Evolutionary conservation across 2,888 invertebrate genomes (phyloP).

Genomic region (Merodon equestris): DNA sequence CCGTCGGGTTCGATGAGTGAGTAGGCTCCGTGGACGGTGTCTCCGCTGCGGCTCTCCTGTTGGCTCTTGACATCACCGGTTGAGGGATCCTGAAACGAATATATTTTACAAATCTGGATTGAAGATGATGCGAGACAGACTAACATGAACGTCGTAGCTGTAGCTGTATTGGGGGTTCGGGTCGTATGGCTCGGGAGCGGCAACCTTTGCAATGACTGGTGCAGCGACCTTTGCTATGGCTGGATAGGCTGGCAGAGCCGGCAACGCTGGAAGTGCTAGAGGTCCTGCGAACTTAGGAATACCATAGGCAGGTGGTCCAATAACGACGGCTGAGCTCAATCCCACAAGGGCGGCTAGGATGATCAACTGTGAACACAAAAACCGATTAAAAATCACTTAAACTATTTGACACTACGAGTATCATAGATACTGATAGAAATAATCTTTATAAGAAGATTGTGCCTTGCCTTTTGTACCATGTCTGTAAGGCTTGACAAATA

Average conservation of each 20-base stretch:
- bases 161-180: slow-evolving; percentile 81
- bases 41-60: slow-evolving; percentile 80
- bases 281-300: slow-evolving; percentile 59
- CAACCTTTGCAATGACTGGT: slow-evolving; percentile 73
- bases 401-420: too few species aligned
- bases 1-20: slow-evolving; percentile 81
- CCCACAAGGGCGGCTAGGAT: slow-evolving; percentile 75
- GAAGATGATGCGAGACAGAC: slow-evolving; percentile 51
- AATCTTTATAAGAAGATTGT: slow-evolving; percentile 10
- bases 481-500: slow-evolving; percentile 76
- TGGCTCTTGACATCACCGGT: slow-evolving; percentile 82
- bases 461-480: slow-evolving; percentile 77
- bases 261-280: slow-evolving; percentile 70
- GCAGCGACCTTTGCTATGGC: slow-evolving; percentile 71
- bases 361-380: slow-evolving; percentile 70
- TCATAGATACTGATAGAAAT: not conserved
- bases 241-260: slow-evolving; percentile 69
- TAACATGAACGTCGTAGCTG: slow-evolving; percentile 81
- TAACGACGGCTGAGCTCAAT: slow-evolving; percentile 74
- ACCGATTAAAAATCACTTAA: not conserved
- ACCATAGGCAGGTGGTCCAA: slow-evolving; percentile 72
- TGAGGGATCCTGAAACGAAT: slow-evolving; percentile 76
- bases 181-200: slow-evolving; percentile 77
- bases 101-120: not conserved
- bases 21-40: slow-evolving; percentile 81